Evolutionary conservation across 2,797 vertebrate genomes (phyloP), one percentile per base, ranked within the genome.

Genomic region (Tachyglossus aculeatus): DNA sequence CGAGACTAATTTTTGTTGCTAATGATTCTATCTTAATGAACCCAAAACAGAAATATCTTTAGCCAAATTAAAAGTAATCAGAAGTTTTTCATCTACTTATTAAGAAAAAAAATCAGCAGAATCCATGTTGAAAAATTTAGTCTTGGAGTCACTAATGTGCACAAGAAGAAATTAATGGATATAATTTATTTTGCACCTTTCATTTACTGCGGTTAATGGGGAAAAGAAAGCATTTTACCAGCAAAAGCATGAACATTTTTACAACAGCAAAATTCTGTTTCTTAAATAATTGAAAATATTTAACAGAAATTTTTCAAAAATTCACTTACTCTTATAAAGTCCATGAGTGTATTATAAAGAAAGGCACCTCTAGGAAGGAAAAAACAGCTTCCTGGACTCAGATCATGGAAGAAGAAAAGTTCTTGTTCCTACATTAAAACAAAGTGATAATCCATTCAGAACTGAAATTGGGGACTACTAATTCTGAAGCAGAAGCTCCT

Each of bases 361-460:
- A 93, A 94, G 68, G 97, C 95, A 51, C 98, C 97, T 14, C 93
- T 93, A 2, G 97, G 97, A 55, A 99, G 91, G 70, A 99, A 98
- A 83, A 99, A 99, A 66, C 97, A 99, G 77, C 97, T 98, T 64
- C 97, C 98, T 1, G 97, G 97, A 83, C 97, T 99, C 83, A 99
- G 85, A 57, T 98, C 96, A 3, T 99, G 97, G 81, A 99, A 99
- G 85, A 99, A 99, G 89, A 98, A 99, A 60, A 99, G 94, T 34
- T 99, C 97, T 74, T 99, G 97, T 36, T 98, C 97, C 97, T 98
- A 84, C 31, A 80, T 18, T n/a, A 21, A 80, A 71, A 71, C 2
- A 66, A n/a, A n/a, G n/a, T n/a, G n/a, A n/a, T n/a, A n/a, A n/a
- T n/a, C n/a, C n/a, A n/a, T n/a, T n/a, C n/a, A n/a, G n/a, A n/a